phyloP scores from a whole-genome alignment of 2,113 vertebrate genomes.

The Hydropotes inermis region DNA sequence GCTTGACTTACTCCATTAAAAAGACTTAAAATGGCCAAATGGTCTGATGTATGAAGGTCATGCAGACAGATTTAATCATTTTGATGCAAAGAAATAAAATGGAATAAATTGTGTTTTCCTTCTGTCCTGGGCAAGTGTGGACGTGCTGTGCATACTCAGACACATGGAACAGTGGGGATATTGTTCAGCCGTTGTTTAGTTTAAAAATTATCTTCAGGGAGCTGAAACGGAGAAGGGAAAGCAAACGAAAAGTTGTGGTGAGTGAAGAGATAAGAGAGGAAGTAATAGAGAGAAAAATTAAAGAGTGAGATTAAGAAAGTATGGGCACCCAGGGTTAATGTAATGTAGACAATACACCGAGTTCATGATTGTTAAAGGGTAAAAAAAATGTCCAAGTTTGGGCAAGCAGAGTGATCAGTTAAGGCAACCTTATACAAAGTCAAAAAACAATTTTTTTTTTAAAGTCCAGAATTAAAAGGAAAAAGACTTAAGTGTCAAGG shows the following conservation, averaged over 20 bases:
- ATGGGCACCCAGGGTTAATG: neutral
- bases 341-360: neutral
- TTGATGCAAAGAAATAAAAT: conserved; percentile 66
- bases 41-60: conserved; percentile 40
- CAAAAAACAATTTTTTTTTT: neutral
- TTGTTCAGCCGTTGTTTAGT: conserved; percentile 64
- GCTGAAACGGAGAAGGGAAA: conserved; percentile 34
- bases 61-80: conserved; percentile 53
- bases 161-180: conserved; percentile 41
- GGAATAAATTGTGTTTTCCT: conserved; percentile 54
- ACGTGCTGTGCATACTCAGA: conserved; percentile 40
- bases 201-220: conserved; percentile 44
- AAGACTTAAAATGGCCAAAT: conserved; percentile 34
- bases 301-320: neutral
- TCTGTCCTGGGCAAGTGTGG: conserved; percentile 38
- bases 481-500: neutral
- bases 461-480: neutral
- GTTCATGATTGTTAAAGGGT: neutral
- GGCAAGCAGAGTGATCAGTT: neutral
- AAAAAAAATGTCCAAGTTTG: neutral
- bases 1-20: conserved; percentile 49
- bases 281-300: conserved; percentile 38
- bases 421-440: neutral
- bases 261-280: conserved; percentile 67
- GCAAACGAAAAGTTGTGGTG: conserved; percentile 50